Percentiles rank a stretch among this genome's conserved stretches.
These are phyloP conservation scores for Wasmannia auropunctata DNA, from an alignment of 1,140 invertebrate species.

Conservation along the genomic window DNA sequence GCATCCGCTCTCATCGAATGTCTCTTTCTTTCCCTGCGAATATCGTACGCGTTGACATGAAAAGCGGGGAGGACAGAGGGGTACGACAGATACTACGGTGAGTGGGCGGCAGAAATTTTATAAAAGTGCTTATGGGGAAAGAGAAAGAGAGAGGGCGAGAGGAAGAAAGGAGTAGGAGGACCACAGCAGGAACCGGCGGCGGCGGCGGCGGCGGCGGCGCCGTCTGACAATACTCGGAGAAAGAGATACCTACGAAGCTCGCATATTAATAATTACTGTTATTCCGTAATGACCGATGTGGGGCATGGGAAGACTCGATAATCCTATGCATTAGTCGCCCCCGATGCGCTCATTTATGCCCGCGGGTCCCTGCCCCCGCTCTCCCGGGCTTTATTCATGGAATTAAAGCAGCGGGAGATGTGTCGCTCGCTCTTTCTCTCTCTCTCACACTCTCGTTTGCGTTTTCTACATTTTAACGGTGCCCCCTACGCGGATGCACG, in stretches of 20 bases:
- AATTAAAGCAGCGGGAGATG: constrained; percentile 79
- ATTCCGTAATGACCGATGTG: constrained; percentile 84
- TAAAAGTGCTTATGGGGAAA: constrained; percentile 9
- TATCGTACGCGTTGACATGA: constrained; percentile 35
- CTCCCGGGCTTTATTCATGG: constrained; percentile 78
- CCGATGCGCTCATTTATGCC: constrained; percentile 81
- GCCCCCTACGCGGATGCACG: constrained; percentile 64
- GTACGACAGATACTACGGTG: background rate
- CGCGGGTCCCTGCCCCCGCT: constrained; percentile 66
- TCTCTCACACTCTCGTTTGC: constrained; percentile 55
- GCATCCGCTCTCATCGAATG: constrained; percentile 85
- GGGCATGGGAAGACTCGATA: constrained; percentile 85
- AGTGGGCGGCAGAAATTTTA: constrained; percentile 13
- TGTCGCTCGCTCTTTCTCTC: constrained; percentile 77
- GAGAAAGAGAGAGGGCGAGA: background rate
- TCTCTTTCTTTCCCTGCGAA: constrained; percentile 67
- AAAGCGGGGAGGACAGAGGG: constrained; percentile 19
- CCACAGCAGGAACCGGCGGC: background rate
- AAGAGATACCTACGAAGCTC: constrained; percentile 74
- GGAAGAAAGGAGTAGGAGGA: constrained; percentile 63
- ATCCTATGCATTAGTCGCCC: constrained; percentile 83
- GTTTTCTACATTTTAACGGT: constrained; percentile 78
- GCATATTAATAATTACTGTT: constrained; percentile 85
- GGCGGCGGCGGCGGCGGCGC: constrained; percentile 33
- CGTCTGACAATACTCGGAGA: constrained; percentile 77